phyloP scores from a whole-genome alignment of 2,888 invertebrate species.

The Pomacea canaliculata region DNA sequence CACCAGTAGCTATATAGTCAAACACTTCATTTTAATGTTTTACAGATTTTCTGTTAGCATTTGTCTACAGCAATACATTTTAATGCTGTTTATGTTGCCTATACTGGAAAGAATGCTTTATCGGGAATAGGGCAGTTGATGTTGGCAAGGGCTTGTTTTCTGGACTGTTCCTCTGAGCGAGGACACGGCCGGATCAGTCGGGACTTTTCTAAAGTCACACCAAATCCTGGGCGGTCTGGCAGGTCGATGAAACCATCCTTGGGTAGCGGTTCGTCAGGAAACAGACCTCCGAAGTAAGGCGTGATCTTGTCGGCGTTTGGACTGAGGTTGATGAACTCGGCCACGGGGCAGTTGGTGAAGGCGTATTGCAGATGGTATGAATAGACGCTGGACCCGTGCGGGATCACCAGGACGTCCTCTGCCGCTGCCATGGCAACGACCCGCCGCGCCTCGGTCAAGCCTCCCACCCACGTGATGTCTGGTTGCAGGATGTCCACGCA shows the following conservation, averaged over 20 bases:
- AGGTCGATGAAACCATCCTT: slow-evolving; percentile 62
- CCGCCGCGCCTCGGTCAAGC: slow-evolving; percentile 63
- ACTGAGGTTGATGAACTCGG: slow-evolving; percentile 65
- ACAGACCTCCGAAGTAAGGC: slow-evolving; percentile 66
- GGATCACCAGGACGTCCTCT: slow-evolving; percentile 60
- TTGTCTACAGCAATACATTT: too few species aligned
- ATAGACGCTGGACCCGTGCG: slow-evolving; percentile 66
- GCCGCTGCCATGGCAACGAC: slow-evolving; percentile 66
- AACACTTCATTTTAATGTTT: too few species aligned
- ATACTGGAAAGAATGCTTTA: slow-evolving; percentile 55
- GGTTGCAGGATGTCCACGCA: slow-evolving; percentile 67
- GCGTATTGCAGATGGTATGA: slow-evolving; percentile 67
- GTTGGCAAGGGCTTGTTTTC: slow-evolving; percentile 51
- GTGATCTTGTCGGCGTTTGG: slow-evolving; percentile 57
- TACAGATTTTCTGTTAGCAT: too few species aligned
- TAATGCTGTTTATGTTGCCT: not conserved
- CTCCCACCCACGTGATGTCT: slow-evolving; percentile 68
- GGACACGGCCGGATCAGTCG: slow-evolving; percentile 56
- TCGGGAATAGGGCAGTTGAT: slow-evolving; percentile 41
- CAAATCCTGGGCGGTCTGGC: slow-evolving; percentile 63
- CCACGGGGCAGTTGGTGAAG: slow-evolving; percentile 64
- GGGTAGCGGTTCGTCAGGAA: slow-evolving; percentile 65
- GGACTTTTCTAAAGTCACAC: slow-evolving; percentile 57
- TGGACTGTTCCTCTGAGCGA: slow-evolving; percentile 49
- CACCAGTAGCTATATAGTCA: too few species aligned